Conservation (phyloP, 2,888 invertebrate genomes). For the Acanthoscelides obtectus region DNA sequence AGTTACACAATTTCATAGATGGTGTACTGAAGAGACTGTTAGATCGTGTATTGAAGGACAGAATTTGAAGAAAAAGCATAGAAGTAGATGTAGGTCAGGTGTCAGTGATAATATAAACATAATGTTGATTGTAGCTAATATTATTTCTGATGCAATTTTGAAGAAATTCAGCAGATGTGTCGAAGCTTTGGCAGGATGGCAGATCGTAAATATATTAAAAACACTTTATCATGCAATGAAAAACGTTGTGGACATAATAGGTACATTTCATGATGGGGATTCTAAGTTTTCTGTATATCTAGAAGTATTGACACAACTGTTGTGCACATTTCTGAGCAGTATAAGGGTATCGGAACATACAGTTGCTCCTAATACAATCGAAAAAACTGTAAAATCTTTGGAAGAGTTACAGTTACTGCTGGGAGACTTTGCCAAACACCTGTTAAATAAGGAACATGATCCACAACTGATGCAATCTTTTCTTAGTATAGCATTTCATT, state of each 20-base stretch:
- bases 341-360: constrained; percentile 41
- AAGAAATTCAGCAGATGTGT: constrained; percentile 37
- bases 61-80: no score
- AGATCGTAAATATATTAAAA: constrained; percentile 40
- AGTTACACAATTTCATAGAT: constrained; percentile 15
- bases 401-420: constrained; percentile 38
- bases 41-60: no score
- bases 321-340: constrained; percentile 35
- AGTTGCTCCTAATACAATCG: constrained; percentile 31
- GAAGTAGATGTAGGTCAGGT: no score
- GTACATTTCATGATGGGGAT: constrained; percentile 23
- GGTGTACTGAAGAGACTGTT: constrained; percentile 33
- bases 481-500: constrained; percentile 39
- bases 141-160: constrained; percentile 28
- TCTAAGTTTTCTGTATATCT: constrained; percentile 29
- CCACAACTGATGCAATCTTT: constrained; percentile 39
- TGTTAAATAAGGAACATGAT: constrained; percentile 43
- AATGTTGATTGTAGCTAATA: not conserved
- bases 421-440: constrained; percentile 34
- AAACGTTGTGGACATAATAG: constrained; percentile 26
- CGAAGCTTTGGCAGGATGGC: constrained; percentile 36
- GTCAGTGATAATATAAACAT: no score
- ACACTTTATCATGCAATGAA: constrained; percentile 38
- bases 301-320: constrained; percentile 35
- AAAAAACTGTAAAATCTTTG: constrained; percentile 37